Evolutionary conservation across 2,888 invertebrate genomes (phyloP), one percentile per base, ranked within the genome.

Genomic region (Asteroscopus sphinx): DNA sequence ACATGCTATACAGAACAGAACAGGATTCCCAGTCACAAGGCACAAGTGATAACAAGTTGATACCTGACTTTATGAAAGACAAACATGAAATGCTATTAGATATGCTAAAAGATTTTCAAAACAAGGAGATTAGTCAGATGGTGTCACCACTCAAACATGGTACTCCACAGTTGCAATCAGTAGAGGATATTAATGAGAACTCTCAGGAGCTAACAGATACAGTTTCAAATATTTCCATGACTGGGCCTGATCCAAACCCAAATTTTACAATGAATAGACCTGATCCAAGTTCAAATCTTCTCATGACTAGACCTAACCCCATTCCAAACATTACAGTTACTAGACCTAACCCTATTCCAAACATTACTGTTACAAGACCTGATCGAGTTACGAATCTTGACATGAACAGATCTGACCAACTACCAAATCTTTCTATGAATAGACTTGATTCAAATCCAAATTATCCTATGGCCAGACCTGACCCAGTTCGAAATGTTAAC

Each of bases 51-150:
- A 62, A 75, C 6, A 80, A 77, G 28, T 42, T 17, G n/a, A 28
- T 58, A 28, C 60, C 76, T 25, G 83, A 88, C 62, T 66, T 83
- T 45, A 76, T 88, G 16, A 81, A 74, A 59, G 82, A 85, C 52
- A 91, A 86, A 69, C 83, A 85, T 55, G 86, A 89, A 33, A 79
- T 84, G 63, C 77, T 92, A 44, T 65, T 89, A 60, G 86, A 82
- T 21, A 60, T 91, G 44, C 75, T 92, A 13, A 83, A 88, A 61
- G 85, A 87, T 68, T 80, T 86, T 60, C 82, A 89, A 68, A 80
- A 72, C 32, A 81, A 73, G 9, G 79, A 81, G 52, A 65, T 73
- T 28, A 56, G 68, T 62, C 69, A 79, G 60, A 67, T 75, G 55
- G 57, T 77, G 21, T 77, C 77, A 53, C 72, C 73, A 47, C 35